phyloP scores from a whole-genome alignment of 2,888 invertebrate genomes.

The Molorchus minor region DNA sequence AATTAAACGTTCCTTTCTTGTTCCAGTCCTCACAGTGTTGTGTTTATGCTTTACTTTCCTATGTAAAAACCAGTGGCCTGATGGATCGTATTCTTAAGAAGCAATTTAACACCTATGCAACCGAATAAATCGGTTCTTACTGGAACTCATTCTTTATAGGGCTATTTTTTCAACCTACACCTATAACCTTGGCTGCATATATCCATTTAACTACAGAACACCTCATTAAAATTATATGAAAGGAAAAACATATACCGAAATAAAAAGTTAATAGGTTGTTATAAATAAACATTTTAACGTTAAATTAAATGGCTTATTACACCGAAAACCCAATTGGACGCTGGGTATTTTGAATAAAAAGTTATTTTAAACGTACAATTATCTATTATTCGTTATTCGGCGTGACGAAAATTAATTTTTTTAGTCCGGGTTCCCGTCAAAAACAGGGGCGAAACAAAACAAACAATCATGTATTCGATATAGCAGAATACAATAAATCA shows the following conservation, averaged over 20 bases:
- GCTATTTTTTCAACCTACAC: not conserved
- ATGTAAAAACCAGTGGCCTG: too few relatives aligned
- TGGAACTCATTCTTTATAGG: too few relatives aligned
- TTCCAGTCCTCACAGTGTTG: too few relatives aligned
- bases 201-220: not conserved
- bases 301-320: constrained; percentile 19
- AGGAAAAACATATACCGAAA: not conserved
- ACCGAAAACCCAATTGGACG: constrained; percentile 7
- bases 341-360: constrained; percentile 11
- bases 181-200: not conserved
- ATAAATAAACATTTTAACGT: constrained; percentile 20
- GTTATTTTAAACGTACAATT: constrained; percentile 11
- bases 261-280: constrained; percentile 19
- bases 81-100: too few relatives aligned
- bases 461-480: constrained; percentile 27
- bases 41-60: too few relatives aligned
- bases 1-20: too few relatives aligned
- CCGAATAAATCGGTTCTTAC: too few relatives aligned
- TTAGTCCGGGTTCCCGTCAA: constrained; percentile 12
- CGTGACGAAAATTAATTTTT: constrained; percentile 27
- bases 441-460: constrained; percentile 21
- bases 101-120: too few relatives aligned
- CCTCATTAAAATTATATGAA: constrained; percentile 1
- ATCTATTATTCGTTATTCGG: constrained; percentile 21
- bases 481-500: constrained; percentile 14